Conservation (phyloP, 2,113 vertebrate species). For the Prunella fulvescens region DNA sequence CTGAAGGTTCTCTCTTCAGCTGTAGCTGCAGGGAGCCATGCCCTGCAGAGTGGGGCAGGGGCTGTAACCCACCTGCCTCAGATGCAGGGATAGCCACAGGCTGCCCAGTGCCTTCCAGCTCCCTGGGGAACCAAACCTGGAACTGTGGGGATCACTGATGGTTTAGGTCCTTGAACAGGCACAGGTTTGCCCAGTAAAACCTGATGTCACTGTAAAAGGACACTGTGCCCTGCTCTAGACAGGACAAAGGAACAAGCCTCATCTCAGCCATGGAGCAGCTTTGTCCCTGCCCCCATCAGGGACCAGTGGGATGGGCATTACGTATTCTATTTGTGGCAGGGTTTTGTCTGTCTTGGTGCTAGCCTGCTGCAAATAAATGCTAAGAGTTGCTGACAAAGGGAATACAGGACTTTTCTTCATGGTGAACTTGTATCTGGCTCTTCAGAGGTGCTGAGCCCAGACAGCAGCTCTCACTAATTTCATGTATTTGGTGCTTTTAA, state of each 20-base stretch:
- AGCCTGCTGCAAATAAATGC: neutral
- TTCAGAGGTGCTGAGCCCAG: neutral
- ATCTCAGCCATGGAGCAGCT: neutral
- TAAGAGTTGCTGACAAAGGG: neutral
- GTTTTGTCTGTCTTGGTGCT: neutral
- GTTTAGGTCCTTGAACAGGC: neutral
- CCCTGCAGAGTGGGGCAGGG: neutral
- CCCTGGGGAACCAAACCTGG: neutral
- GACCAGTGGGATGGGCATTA: neutral
- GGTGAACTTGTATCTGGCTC: neutral
- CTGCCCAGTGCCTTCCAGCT: neutral
- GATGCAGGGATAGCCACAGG: accelerated
- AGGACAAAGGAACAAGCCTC: neutral
- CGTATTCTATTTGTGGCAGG: neutral
- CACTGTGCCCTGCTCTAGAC: neutral
- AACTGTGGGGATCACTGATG: neutral
- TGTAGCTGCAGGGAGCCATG: neutral
- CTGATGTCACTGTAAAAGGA: neutral
- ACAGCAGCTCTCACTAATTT: neutral
- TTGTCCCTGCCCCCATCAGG: neutral
- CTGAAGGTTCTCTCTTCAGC: neutral
- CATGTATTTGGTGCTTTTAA: neutral
- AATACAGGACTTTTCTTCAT: neutral
- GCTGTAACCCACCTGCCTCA: neutral
- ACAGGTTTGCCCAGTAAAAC: neutral